A percentile compares a stretch with the other conserved stretches of the same genome.
Conservation (phyloP, 2,113 vertebrate genomes). For the Mixornis gularis region DNA sequence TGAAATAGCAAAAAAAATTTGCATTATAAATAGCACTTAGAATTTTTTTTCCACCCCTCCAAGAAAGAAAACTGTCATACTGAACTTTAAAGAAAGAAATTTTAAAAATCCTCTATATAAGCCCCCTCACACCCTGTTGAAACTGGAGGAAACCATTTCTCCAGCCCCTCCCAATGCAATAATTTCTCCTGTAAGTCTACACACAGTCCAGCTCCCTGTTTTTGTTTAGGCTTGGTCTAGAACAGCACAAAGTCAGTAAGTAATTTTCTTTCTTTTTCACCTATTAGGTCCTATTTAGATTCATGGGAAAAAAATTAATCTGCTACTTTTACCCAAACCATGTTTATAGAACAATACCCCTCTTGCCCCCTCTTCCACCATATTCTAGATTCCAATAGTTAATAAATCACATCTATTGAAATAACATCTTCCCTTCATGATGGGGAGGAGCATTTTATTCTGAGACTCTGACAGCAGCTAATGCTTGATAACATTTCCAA, state of each 20-base stretch:
- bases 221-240: neutral
- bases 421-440: neutral
- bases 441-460: neutral
- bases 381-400: neutral
- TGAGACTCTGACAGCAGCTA: neutral
- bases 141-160: neutral
- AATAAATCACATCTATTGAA: neutral
- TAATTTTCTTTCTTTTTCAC: neutral
- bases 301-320: neutral
- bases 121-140: neutral
- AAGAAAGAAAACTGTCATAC: neutral
- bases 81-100: neutral
- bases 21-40: neutral
- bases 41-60: neutral
- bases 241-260: neutral
- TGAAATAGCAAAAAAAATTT: neutral
- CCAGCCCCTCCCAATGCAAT: neutral
- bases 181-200: neutral
- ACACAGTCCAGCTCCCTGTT: neutral
- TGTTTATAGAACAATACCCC: neutral
- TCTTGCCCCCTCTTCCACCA: neutral
- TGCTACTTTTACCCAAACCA: neutral
- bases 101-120: neutral
- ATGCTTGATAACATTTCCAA: neutral
- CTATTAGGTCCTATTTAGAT: neutral